These are phyloP conservation scores for Mellilla xanthometata DNA, from an alignment of 2,888 invertebrate species.

Conservation along the genomic window DNA sequence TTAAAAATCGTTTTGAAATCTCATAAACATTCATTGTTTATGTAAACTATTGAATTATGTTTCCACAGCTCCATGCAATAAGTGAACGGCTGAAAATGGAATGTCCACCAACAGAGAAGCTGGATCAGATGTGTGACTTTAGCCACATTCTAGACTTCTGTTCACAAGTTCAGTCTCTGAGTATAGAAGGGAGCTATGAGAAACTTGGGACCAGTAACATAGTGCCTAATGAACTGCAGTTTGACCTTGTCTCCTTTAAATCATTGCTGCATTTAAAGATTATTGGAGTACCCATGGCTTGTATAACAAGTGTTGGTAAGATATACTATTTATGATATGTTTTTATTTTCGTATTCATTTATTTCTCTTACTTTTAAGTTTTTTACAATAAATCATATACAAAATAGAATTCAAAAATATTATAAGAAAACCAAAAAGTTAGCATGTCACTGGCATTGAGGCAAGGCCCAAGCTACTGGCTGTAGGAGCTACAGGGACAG, in stretches of 20 bases:
- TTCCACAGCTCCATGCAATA: slow-evolving; percentile 90
- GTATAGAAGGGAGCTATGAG: slow-evolving; percentile 85
- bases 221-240: slow-evolving; percentile 88
- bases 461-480: no score
- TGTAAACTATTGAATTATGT: no score
- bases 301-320: slow-evolving; percentile 85
- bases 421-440: no score
- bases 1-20: no score
- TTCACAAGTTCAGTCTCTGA: slow-evolving; percentile 87
- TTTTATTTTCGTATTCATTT: neutral
- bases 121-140: slow-evolving; percentile 92
- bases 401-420: no score
- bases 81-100: slow-evolving; percentile 93
- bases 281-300: slow-evolving; percentile 85
- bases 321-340: neutral
- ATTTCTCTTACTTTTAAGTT: no score
- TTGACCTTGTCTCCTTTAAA: slow-evolving; percentile 93
- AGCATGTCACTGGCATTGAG: no score
- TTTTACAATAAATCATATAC: no score
- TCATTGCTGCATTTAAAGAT: slow-evolving; percentile 87
- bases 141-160: slow-evolving; percentile 96
- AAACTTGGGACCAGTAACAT: slow-evolving; percentile 92
- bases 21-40: no score
- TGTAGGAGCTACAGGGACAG: no score
- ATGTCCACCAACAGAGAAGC: slow-evolving; percentile 90